Conservation (phyloP, 2,888 invertebrate species). For the Colletes collaris region DNA sequence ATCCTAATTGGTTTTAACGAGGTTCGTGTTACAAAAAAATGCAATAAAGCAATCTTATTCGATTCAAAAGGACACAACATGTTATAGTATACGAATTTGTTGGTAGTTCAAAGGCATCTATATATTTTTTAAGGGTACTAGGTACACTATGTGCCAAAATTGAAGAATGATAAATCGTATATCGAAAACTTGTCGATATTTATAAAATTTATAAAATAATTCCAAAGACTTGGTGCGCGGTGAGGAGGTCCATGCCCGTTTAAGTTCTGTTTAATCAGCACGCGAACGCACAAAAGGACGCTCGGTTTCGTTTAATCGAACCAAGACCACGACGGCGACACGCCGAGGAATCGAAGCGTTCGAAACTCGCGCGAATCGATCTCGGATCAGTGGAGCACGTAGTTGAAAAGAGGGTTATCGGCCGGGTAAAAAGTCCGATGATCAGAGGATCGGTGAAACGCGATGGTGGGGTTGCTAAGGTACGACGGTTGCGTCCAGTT, state of each 20-base stretch:
- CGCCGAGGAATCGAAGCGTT: not conserved
- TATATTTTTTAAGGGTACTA: no score
- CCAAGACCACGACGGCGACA: not conserved
- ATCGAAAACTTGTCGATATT: no score
- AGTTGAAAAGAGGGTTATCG: conserved; percentile 53
- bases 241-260: not conserved
- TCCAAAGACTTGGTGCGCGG: no score
- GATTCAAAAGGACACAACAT: no score
- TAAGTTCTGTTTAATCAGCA: conserved; percentile 6
- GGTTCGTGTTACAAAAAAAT: conserved; percentile 1
- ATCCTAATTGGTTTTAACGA: conserved; percentile 14
- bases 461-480: conserved; percentile 60
- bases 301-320: conserved; percentile 13
- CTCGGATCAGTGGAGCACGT: conserved; percentile 41
- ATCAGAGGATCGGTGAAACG: conserved; percentile 40
- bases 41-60: no score
- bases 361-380: conserved; percentile 34
- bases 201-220: no score
- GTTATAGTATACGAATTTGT: no score
- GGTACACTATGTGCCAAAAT: no score
- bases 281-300: conserved; percentile 1
- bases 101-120: no score
- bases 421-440: conserved; percentile 43
- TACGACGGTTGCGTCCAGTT: conserved; percentile 52
- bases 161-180: no score